These are phyloP conservation scores for Folsomia candida DNA, from an alignment of 2,888 invertebrate genomes.

Conservation along the genomic window DNA sequence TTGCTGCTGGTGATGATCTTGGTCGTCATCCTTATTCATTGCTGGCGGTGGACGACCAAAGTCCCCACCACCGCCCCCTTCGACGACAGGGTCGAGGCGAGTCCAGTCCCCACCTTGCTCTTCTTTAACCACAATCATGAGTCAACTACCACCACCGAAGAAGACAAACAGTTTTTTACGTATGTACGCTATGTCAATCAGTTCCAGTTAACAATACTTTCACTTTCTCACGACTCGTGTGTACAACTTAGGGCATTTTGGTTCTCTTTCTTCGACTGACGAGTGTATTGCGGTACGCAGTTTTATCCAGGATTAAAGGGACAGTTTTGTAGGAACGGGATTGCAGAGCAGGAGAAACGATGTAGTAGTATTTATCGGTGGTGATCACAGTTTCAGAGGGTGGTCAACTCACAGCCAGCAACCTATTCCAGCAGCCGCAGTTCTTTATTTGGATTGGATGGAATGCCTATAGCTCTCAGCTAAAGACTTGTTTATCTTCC, in stretches of 20 bases:
- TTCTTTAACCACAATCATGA: slow-evolving; percentile 42
- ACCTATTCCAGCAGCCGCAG: not conserved
- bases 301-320: too few relatives aligned
- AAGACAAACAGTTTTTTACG: not conserved
- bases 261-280: too few relatives aligned
- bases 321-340: too few relatives aligned
- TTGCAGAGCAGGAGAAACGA: too few relatives aligned
- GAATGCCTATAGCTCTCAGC: not conserved
- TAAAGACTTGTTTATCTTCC: not conserved
- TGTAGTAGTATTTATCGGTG: too few relatives aligned
- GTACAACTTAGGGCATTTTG: not conserved
- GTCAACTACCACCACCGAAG: too few relatives aligned
- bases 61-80: slow-evolving; percentile 17
- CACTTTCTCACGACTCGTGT: slow-evolving; percentile 36
- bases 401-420: not conserved
- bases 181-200: too few relatives aligned
- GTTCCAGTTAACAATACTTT: slow-evolving; percentile 13
- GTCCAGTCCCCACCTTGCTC: slow-evolving; percentile 41
- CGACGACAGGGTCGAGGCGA: slow-evolving; percentile 25
- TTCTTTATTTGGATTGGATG: not conserved
- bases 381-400: not conserved
- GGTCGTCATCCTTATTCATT: slow-evolving; percentile 36
- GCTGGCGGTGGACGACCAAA: slow-evolving; percentile 14
- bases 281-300: too few relatives aligned
- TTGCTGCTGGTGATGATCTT: slow-evolving; percentile 26